These are phyloP conservation scores for Oophaga sylvatica DNA, from an alignment of 2,797 vertebrate species.

Conservation along the genomic window DNA sequence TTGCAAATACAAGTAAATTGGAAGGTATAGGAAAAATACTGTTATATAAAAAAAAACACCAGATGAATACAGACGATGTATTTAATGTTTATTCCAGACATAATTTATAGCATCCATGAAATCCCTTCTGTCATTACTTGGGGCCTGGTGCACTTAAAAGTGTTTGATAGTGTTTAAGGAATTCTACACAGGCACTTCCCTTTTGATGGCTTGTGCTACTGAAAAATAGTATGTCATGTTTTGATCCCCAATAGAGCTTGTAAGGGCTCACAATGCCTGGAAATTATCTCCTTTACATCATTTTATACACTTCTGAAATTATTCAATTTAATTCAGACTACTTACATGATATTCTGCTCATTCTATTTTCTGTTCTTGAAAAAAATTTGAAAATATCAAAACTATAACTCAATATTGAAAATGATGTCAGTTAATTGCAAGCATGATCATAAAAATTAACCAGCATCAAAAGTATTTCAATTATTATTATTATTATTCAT, in stretches of 20 bases:
- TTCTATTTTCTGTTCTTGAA: neutral
- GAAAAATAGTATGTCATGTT: conserved; percentile 18
- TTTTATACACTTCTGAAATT: neutral
- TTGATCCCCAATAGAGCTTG: conserved; percentile 2
- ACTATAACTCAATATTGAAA: neutral
- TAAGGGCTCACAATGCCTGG: neutral
- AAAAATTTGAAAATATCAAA: neutral
- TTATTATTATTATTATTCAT: no score
- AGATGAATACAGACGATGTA: conserved; percentile 9
- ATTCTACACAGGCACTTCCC: conserved; percentile 33
- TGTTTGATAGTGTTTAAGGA: conserved; percentile 50
- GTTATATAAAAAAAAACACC: conserved; percentile 10
- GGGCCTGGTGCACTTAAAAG: conserved; percentile 23
- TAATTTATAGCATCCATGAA: conserved; percentile 43
- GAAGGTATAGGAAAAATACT: conserved; percentile 19
- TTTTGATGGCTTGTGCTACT: conserved; percentile 49
- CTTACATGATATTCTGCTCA: neutral
- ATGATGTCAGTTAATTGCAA: neutral
- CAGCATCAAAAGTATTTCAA: neutral
- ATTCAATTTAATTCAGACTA: neutral
- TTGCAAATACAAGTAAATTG: neutral
- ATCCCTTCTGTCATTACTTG: conserved; percentile 45
- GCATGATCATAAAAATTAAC: neutral
- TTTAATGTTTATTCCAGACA: neutral
- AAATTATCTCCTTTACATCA: conserved; percentile 13